Evolutionary conservation across 2,888 invertebrate genomes (phyloP).

Genomic region (Acanthosepion pharaonis): DNA sequence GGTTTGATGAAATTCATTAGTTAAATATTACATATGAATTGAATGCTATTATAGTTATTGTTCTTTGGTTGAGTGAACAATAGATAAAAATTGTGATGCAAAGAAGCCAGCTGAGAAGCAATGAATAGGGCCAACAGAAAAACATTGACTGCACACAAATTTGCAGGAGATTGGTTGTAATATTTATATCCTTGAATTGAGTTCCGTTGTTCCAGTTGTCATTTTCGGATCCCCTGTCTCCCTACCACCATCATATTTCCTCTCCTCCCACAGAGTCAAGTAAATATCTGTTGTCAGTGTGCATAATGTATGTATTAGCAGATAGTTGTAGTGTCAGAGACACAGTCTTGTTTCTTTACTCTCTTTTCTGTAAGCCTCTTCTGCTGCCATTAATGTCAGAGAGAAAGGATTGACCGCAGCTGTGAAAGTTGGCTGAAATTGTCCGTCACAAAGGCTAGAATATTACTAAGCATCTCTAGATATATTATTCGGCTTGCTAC

Average conservation of each 20-base stretch:
- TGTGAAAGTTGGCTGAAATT: constrained; percentile 21
- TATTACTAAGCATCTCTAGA: constrained; percentile 33
- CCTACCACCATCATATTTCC: background rate
- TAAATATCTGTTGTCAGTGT: constrained; percentile 9
- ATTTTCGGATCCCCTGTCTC: background rate
- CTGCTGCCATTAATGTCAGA: constrained; percentile 33
- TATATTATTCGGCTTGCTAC: constrained; percentile 22
- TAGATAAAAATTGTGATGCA: background rate
- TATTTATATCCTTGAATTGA: background rate
- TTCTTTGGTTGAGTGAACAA: background rate
- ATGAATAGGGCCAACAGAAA: background rate
- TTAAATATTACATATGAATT: background rate
- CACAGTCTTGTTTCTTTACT: background rate
- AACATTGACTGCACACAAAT: background rate
- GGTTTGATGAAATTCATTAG: background rate
- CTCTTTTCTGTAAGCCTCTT: background rate
- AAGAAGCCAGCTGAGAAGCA: constrained; percentile 11
- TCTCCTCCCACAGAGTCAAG: background rate
- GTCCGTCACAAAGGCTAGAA: constrained; percentile 20
- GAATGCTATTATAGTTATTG: background rate
- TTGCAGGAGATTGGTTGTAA: background rate
- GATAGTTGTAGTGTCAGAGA: background rate
- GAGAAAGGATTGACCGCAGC: background rate
- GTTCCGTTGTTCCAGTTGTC: background rate
- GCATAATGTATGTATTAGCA: constrained; percentile 22